Evolutionary conservation across 1,140 invertebrate genomes (phyloP).

Genomic region (Cotesia chilonis): DNA sequence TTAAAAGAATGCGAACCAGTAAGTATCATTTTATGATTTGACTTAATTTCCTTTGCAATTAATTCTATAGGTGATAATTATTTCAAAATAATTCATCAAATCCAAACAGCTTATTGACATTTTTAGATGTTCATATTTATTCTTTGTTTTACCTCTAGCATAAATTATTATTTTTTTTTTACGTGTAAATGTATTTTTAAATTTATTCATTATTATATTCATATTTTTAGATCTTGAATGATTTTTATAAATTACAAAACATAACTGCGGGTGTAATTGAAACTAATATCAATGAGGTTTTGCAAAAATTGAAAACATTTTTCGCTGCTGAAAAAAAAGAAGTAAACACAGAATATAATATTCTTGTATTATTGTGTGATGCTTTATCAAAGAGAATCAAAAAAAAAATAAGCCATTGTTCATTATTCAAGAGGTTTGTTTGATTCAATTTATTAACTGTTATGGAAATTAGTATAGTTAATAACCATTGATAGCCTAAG

Average conservation of each 20-base stretch:
- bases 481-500: no score
- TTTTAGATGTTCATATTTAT: no score
- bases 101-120: not conserved
- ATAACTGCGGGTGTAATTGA: not conserved
- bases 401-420: no score
- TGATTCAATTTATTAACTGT: no score
- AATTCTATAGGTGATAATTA: not conserved
- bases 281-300: not conserved
- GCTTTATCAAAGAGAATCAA: no score
- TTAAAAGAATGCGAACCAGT: not conserved
- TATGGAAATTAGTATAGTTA: no score
- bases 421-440: no score
- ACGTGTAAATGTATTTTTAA: not conserved
- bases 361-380: no score
- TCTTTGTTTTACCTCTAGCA: no score
- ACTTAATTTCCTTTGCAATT: not conserved
- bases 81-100: not conserved
- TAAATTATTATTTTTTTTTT: not conserved
- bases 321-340: not conserved
- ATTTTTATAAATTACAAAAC: slow-evolving; percentile 3
- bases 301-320: not conserved
- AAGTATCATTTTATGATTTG: not conserved
- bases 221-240: not conserved
- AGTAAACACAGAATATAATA: no score
- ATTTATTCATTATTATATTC: not conserved